A percentile compares a stretch with the other conserved stretches of the same genome.
phyloP scores from a whole-genome alignment of 2,888 invertebrate species.

The Lepidocyrtinus sp. region DNA sequence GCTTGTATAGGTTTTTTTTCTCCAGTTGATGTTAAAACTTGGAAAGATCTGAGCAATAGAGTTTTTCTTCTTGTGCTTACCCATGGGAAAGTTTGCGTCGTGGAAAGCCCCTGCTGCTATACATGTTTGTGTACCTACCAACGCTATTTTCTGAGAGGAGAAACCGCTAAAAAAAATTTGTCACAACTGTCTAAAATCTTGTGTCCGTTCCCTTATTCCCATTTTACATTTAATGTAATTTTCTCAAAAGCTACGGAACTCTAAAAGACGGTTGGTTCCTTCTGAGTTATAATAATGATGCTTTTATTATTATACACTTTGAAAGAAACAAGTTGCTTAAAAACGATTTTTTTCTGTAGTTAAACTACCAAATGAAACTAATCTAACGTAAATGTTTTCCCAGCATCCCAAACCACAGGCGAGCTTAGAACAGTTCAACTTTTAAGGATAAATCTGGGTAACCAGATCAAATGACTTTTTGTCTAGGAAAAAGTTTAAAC shows the following conservation, averaged over 20 bases:
- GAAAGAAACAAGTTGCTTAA: constrained; percentile 8
- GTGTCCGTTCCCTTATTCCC: constrained; percentile 23
- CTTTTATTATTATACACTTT: constrained; percentile 14
- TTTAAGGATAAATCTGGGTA: constrained; percentile 43
- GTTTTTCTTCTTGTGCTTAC: not conserved
- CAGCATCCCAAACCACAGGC: constrained; percentile 32
- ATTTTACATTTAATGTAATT: constrained; percentile 35
- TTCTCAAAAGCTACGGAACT: not conserved
- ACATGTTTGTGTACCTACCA: not conserved
- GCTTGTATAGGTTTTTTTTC: not conserved
- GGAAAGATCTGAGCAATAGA: not conserved
- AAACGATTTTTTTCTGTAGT: not conserved
- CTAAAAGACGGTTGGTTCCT: not conserved
- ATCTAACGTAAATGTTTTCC: constrained; percentile 38
- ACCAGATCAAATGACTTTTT: constrained; percentile 55
- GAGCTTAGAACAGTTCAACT: constrained; percentile 7
- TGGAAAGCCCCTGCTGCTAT: not conserved
- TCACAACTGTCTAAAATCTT: constrained; percentile 32
- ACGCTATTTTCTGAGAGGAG: not conserved
- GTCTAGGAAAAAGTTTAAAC: constrained; percentile 34
- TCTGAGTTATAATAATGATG: not conserved
- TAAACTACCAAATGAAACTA: constrained; percentile 21
- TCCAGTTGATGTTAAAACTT: not conserved
- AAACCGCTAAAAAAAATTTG: constrained; percentile 26
- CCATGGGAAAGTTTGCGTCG: constrained; percentile 21